Base-by-base conservation (phyloP, 2,888 invertebrate genomes). In the Eurois occulta region DNA sequence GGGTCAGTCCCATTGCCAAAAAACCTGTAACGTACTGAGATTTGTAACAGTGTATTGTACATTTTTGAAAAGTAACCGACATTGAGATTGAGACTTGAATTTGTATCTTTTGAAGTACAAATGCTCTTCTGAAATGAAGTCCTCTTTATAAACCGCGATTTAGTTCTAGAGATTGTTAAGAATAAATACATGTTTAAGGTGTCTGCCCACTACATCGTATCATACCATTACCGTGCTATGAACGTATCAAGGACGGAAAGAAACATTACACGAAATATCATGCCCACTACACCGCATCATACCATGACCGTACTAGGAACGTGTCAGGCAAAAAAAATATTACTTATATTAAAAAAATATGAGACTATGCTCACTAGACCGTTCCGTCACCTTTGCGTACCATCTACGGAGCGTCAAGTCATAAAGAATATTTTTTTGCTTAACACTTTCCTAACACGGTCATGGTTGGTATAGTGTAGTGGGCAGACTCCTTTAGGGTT, bases 221-320 rank as follows among this genome's bases (percentile, higher is more conserved):
- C 41, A 11, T 41, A 41, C 41, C 10, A 41, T 41, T 6, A 46
- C 18, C 5, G 18, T 18, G 6, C 46, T 46, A n/a, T n/a, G n/a
- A n/a, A n/a, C n/a, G n/a, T n/a, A 4, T 11, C n/a, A 11, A 4
- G n/a, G 0, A n/a, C 11, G 24, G n/a, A 52, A 52, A n/a, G 10
- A 52, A 11, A 24, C n/a, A 52, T 11, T 11, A n/a, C 10, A 24
- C 24, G 24, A 24, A 52, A 24, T 52, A 52, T 24, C 11, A 11
- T 52, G 24, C 2, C 24, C 4, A n/a, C 52, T n/a, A 11, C 2
- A 24, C 11, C 11, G 24, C 11, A 18, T 1, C 18, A 18, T 18
- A 46, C 46, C 46, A 46, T 5, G 7, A 21, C 46, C 7, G 18
- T 46, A 7, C 46, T 21, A 18, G 7, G 6, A 48, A 48, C 0